These are phyloP conservation scores for Chaetops frenatus DNA, from an alignment of 2,113 vertebrate genomes.

Conservation along the genomic window DNA sequence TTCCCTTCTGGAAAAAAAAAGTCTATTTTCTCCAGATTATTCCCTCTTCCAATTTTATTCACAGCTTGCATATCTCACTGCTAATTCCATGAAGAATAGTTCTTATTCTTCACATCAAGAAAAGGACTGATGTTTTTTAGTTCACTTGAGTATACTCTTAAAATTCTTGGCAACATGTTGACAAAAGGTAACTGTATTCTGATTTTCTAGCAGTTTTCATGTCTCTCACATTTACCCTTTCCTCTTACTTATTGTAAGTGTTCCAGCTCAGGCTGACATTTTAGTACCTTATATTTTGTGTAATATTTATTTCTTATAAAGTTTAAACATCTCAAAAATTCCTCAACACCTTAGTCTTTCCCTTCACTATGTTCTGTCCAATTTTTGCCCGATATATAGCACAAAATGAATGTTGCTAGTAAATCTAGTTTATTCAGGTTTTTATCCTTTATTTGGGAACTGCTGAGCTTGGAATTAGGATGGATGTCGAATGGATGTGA, in stretches of 20 bases:
- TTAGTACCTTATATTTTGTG: neutral
- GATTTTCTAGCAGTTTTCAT: neutral
- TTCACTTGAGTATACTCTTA: neutral
- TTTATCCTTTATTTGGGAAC: neutral
- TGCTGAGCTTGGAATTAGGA: neutral
- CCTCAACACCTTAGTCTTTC: neutral
- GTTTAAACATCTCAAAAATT: neutral
- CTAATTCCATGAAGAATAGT: neutral
- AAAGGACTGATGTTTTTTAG: neutral
- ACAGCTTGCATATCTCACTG: neutral
- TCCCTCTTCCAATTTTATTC: neutral
- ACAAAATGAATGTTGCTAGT: neutral
- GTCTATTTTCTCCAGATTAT: neutral
- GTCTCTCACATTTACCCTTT: neutral
- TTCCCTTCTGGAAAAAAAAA: neutral
- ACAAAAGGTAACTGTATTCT: neutral
- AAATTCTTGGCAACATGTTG: neutral
- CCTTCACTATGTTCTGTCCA: neutral
- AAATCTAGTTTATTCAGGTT: neutral
- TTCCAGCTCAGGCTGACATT: neutral
- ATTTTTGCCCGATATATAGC: neutral
- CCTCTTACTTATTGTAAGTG: rapidly evolving
- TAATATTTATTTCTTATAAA: neutral
- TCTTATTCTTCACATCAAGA: neutral
- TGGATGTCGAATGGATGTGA: neutral